A percentile compares a stretch with the other conserved stretches of the same genome.
Evolutionary conservation across 2,888 invertebrate genomes (phyloP).

Genomic region (Watsonalla binaria): DNA sequence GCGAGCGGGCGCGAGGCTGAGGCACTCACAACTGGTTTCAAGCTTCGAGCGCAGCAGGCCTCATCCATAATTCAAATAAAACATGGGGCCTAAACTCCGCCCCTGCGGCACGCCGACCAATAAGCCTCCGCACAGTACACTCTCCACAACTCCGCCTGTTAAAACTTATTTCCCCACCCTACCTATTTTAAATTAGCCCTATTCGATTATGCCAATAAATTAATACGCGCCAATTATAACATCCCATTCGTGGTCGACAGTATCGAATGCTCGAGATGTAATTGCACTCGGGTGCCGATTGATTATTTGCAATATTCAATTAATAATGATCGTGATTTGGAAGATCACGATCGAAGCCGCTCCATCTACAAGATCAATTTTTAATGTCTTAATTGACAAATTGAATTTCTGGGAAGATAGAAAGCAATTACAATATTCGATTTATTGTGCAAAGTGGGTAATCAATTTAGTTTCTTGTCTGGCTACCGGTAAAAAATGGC

Average conservation of each 20-base stretch:
- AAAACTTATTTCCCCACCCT: conserved; percentile 64
- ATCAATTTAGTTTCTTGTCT: conserved; percentile 33
- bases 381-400: conserved; percentile 59
- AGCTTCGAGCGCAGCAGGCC: conserved; percentile 58
- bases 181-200: conserved; percentile 64
- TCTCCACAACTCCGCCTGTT: conserved; percentile 67
- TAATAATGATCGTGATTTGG: conserved; percentile 61
- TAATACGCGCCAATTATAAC: conserved; percentile 63
- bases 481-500: conserved; percentile 39
- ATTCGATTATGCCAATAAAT: conserved; percentile 65
- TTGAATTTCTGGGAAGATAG: conserved; percentile 41
- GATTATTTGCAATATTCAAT: conserved; percentile 66
- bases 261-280: conserved; percentile 45
- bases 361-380: conserved; percentile 38
- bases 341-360: conserved; percentile 41
- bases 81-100: conserved; percentile 75
- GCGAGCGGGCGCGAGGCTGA: conserved; percentile 71
- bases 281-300: conserved; percentile 58
- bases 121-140: conserved; percentile 56
- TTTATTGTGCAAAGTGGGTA: conserved; percentile 34
- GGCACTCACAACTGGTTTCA: conserved; percentile 71
- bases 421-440: conserved; percentile 38
- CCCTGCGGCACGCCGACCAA: conserved; percentile 72
- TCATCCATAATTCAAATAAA: conserved; percentile 78
- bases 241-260: conserved; percentile 38